Base-by-base conservation (phyloP, 2,797 vertebrate species). In the Sebastes minor region DNA sequence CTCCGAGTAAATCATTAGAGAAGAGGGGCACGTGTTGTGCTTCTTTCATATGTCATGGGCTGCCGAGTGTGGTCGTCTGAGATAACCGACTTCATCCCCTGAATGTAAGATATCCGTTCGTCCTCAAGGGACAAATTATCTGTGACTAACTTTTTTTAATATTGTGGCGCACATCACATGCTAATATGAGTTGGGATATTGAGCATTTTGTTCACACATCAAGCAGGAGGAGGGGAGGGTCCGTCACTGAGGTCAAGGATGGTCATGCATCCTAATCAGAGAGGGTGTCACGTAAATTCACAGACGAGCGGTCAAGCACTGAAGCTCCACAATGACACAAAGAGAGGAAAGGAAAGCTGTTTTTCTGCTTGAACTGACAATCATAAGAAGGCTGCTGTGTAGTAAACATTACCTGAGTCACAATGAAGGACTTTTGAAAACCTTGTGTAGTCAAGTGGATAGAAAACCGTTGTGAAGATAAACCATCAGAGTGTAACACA, bases 1-100 rank as follows among this genome's bases (percentile, higher is more conserved):
- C 72, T 73, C 8, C 1, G 4, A 32, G 73, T 86, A 88, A 86
- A 88, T 83, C 71, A 78, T 23, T 25, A 22, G 27, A 76, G 52
- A 60, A 33, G 20, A 22, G 22, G 79, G 22, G 65, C 28, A 57
- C 9, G 9, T 52, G 55, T 38, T 63, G 71, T 46, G 63, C 57
- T 32, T 38, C 65, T 46, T 64, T 64, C 33, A 69, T 75, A 46
- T 62, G 18, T 69, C 71, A 32, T 60, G 23, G 25, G 57, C 52
- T 82, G 63, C 27, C 33, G 14, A 53, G 35, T 56, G 18, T 23
- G 23, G 23, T 27, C 42, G 22, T 63, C 35, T 42, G 20, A 67
- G 53, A 14, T 65, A 32, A 61, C 23, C 22, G 52, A 68, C 56
- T 74, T 78, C 30, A 77, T 63, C 14, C 16, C 22, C 28, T 63